Conservation (phyloP, 2,113 vertebrate genomes). For the Phasianus colchicus region DNA sequence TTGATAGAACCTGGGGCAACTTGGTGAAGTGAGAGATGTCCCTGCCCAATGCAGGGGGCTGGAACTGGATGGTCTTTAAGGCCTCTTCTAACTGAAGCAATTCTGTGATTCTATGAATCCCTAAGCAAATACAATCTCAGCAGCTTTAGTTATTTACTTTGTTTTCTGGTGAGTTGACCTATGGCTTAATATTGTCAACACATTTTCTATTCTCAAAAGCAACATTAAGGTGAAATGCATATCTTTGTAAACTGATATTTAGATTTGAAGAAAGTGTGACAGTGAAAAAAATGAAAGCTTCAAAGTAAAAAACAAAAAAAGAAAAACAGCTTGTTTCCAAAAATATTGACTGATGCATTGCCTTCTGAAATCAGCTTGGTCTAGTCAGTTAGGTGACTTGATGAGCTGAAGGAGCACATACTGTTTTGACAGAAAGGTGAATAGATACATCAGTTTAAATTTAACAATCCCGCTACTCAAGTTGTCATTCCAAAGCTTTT, state of each 20-base stretch:
- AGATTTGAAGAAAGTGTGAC: background rate
- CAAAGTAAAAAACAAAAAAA: background rate
- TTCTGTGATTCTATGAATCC: background rate
- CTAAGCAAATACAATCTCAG: background rate
- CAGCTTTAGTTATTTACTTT: background rate
- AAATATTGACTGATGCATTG: background rate
- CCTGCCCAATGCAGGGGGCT: background rate
- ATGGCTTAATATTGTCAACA: background rate
- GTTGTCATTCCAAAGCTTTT: constrained; percentile 45
- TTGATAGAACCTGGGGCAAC: too few species aligned
- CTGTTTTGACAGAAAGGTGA: constrained; percentile 48
- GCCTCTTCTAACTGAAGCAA: background rate
- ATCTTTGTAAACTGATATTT: constrained; percentile 1
- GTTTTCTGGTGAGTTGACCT: background rate
- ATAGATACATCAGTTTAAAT: constrained; percentile 40
- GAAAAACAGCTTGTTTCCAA: constrained; percentile 21
- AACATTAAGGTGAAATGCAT: background rate
- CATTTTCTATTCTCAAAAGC: background rate
- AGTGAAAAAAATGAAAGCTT: background rate
- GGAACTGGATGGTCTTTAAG: background rate
- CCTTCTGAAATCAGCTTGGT: constrained; percentile 10
- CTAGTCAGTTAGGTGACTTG: background rate
- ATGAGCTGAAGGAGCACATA: background rate
- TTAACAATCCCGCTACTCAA: constrained; percentile 41
- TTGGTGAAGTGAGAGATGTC: background rate